These are phyloP conservation scores for Gastracanthus pulcherrimus DNA, from an alignment of 2,888 invertebrate species.

Conservation along the genomic window DNA sequence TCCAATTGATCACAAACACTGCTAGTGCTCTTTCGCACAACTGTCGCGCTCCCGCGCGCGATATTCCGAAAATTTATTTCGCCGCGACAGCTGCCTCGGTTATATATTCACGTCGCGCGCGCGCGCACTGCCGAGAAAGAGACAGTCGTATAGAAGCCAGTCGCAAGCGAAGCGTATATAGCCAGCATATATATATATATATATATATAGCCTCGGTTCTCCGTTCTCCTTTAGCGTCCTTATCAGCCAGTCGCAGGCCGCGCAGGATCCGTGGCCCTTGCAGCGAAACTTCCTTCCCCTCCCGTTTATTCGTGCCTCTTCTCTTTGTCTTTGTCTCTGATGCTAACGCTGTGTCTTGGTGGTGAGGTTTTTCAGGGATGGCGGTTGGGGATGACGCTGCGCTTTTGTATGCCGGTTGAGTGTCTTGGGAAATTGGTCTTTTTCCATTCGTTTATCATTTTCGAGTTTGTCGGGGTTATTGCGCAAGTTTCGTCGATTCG, in stretches of 20 bases:
- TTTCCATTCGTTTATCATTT: not conserved
- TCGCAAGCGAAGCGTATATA: slow-evolving; percentile 68
- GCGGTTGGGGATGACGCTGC: not conserved
- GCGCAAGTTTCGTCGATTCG: not conserved
- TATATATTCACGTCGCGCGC: slow-evolving; percentile 63
- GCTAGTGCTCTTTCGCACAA: slow-evolving; percentile 4
- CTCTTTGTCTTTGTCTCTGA: not conserved
- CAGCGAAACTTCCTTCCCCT: not conserved
- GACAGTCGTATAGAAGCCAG: slow-evolving; percentile 66
- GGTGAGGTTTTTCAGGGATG: not conserved
- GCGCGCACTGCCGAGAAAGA: not conserved
- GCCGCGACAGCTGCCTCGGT: slow-evolving; percentile 51
- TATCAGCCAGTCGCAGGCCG: not conserved
- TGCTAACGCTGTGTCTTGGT: not conserved
- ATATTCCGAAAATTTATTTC: slow-evolving; percentile 54
- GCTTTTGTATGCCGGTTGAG: not conserved
- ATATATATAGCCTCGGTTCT: not conserved
- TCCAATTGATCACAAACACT: too few relatives aligned
- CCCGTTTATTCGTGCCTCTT: too few relatives aligned
- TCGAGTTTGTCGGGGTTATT: not conserved
- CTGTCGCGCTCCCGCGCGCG: slow-evolving; percentile 18
- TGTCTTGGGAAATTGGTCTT: not conserved
- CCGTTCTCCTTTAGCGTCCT: not conserved
- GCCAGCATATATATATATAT: not conserved
- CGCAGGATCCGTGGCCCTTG: not conserved